Evolutionary conservation across 2,888 invertebrate species (phyloP).

Genomic region (Zaprionus bogoriensis): DNA sequence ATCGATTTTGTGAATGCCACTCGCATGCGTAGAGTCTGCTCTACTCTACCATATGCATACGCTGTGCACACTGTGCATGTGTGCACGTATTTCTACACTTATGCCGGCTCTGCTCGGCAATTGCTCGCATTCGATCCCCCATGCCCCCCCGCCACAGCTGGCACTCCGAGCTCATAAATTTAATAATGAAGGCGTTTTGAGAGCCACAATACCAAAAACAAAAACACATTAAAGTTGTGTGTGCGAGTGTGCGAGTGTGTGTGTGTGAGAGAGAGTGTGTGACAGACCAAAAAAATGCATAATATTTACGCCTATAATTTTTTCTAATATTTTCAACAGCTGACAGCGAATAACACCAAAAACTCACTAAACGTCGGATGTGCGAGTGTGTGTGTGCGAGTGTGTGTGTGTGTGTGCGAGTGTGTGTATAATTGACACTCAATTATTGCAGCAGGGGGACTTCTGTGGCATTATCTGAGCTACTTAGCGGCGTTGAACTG

Average conservation of each 20-base stretch:
- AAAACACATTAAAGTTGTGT: constrained; percentile 47
- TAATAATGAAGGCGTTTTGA: constrained; percentile 66
- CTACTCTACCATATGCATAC: not conserved
- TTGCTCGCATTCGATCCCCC: not conserved
- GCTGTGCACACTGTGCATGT: not conserved
- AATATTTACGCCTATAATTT: constrained; percentile 75
- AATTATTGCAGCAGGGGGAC: constrained; percentile 55
- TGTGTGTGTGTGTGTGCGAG: constrained; percentile 21
- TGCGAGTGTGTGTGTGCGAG: not conserved
- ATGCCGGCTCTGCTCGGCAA: not conserved
- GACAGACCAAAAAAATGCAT: constrained; percentile 57
- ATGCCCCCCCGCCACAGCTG: constrained; percentile 12
- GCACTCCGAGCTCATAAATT: constrained; percentile 61
- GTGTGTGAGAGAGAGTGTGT: constrained; percentile 7
- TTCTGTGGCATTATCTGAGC: constrained; percentile 68
- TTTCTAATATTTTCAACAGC: constrained; percentile 73
- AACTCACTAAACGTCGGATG: constrained; percentile 37
- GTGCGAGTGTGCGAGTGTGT: constrained; percentile 10
- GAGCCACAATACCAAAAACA: constrained; percentile 21
- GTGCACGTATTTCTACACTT: not conserved
- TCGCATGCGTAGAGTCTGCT: too few relatives aligned
- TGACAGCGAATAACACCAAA: constrained; percentile 66
- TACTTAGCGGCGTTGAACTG: constrained; percentile 74
- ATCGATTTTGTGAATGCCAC: not conserved
- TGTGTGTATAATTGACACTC: constrained; percentile 71